Evolutionary conservation across 2,113 vertebrate species (phyloP), one percentile per base, ranked within the genome.

Genomic region (Lampris megalopsis): DNA sequence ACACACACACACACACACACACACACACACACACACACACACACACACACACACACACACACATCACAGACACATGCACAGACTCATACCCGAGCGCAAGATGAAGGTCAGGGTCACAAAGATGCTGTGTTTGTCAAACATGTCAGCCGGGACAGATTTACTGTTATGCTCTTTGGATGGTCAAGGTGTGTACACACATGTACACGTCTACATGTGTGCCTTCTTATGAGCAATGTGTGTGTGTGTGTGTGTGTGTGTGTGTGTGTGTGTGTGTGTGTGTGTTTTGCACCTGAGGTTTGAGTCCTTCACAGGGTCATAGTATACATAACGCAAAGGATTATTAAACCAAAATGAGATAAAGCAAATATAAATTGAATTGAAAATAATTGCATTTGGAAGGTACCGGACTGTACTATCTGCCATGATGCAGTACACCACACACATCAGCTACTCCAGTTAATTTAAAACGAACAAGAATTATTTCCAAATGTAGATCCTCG

Each of bases 101-200:
- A 87, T 90, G 77, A 83, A 80, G 78, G 62, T 77, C 68, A 81
- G 76, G 87, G 87, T 82, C 84, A 74, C 84, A 68, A 59, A 68
- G 65, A 83, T 68, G 75, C 52, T 53, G 37, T 72, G 79, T 80
- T 80, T 87, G 68, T 86, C 78, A 74, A 62, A 73, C 8, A 0
- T 75, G 67, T 82, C 49, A 7, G 9, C 7, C 3, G 50, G 54
- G 81, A 81, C 81, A 81, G 70, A 85, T 90, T 88, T 86, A 85
- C 86, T n/a, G 87, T 49, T 84, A 79, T 86, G 88, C 83, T 81
- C 64, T 59, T 43, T 62, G 65, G 62, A 58, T 80, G 71, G 65
- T 68, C 82, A 73, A 84, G 1, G 11, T 47, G 24, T 45, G 43
- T 24, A 8, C n/a, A n/a, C n/a, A n/a, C n/a, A n/a, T n/a, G n/a